Conservation (phyloP, 1,140 invertebrate genomes). For the Bombus impatiens region DNA sequence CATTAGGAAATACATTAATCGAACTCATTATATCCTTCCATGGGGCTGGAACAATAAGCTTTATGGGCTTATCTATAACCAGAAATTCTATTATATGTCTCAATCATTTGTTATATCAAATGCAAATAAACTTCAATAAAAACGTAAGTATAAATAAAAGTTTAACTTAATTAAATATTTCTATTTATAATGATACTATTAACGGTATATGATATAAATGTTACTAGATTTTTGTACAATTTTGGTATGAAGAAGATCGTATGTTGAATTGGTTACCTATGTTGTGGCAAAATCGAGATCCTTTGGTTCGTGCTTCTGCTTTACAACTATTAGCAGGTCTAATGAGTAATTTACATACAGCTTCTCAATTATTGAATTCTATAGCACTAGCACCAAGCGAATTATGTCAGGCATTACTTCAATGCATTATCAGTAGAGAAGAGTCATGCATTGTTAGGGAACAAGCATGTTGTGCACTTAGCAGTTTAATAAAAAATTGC, state of each 20-base stretch:
- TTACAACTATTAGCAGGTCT: slow-evolving; percentile 82
- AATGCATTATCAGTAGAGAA: slow-evolving; percentile 69
- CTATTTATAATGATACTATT: neutral
- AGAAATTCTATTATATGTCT: slow-evolving; percentile 82
- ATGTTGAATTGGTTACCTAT: slow-evolving; percentile 79
- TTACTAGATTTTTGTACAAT: slow-evolving; percentile 72
- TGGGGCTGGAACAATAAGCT: slow-evolving; percentile 79
- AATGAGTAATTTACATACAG: slow-evolving; percentile 73
- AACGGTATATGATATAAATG: neutral
- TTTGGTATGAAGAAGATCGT: slow-evolving; percentile 75
- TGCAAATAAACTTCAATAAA: slow-evolving; percentile 80
- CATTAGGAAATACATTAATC: slow-evolving; percentile 76
- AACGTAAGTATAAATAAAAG: slow-evolving; percentile 69
- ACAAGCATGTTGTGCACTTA: slow-evolving; percentile 76
- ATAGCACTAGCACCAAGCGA: slow-evolving; percentile 71
- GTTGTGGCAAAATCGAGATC: slow-evolving; percentile 82
- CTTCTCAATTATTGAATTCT: slow-evolving; percentile 77
- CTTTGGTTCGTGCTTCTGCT: slow-evolving; percentile 81
- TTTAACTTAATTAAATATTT: neutral
- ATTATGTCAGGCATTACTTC: slow-evolving; percentile 73
- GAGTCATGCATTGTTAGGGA: slow-evolving; percentile 79
- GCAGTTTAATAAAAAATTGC: slow-evolving; percentile 75
- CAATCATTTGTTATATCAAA: slow-evolving; percentile 83
- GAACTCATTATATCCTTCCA: slow-evolving; percentile 83
- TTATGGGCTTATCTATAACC: slow-evolving; percentile 84